Percentiles rank a stretch among this genome's conserved stretches.
Conservation (phyloP, 1,140 invertebrate species). For the Campoletis sonorensis region DNA sequence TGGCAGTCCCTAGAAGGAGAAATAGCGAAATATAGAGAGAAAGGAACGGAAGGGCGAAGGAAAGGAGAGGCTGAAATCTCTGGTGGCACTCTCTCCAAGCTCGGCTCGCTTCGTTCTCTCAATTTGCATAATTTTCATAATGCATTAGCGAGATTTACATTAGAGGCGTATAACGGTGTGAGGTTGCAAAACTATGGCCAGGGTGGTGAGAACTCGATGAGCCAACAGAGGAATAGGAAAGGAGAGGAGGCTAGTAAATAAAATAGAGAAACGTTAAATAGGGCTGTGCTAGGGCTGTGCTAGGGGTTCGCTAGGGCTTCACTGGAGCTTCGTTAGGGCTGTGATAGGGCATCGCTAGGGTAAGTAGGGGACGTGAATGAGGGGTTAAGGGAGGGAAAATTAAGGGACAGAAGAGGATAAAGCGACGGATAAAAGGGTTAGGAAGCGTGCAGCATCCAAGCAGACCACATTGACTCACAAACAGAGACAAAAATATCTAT, state of each 20-base stretch:
- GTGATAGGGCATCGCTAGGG: too few species aligned
- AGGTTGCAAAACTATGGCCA: slow-evolving; percentile 11
- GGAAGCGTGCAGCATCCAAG: background rate
- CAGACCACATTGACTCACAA: background rate
- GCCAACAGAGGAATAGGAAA: slow-evolving; percentile 3
- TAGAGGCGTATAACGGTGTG: slow-evolving; percentile 1
- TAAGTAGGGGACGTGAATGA: too few species aligned
- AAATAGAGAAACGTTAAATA: too few species aligned
- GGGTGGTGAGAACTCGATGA: background rate
- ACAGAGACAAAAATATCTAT: background rate
- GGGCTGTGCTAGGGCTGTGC: too few species aligned
- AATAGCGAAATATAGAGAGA: background rate
- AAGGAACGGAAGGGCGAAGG: background rate
- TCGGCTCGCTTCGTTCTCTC: slow-evolving; percentile 19
- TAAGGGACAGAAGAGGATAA: background rate
- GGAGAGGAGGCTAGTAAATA: background rate
- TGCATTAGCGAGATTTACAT: slow-evolving; percentile 64
- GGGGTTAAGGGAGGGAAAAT: background rate
- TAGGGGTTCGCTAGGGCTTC: too few species aligned
- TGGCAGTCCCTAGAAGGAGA: background rate
- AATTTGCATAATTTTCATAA: slow-evolving; percentile 69
- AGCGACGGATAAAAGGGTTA: background rate
- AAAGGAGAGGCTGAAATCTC: background rate
- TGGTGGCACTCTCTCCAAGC: background rate
- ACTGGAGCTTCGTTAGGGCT: too few species aligned